Conservation (phyloP, 2,113 vertebrate genomes). For the Notechis scutatus region DNA sequence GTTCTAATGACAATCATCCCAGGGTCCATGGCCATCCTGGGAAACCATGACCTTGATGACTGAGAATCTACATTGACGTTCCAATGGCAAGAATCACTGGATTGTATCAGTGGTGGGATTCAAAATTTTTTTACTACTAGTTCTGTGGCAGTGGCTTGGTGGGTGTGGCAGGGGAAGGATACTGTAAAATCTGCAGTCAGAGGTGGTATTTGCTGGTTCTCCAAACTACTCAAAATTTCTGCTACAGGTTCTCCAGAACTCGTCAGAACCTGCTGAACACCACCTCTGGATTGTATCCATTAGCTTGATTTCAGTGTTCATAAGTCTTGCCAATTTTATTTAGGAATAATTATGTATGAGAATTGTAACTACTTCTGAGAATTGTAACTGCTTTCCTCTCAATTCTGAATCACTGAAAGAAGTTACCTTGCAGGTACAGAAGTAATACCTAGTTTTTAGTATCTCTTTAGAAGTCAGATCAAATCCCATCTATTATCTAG, state of each 20-base stretch:
- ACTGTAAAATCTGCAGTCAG: too few species aligned
- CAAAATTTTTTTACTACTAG: too few species aligned
- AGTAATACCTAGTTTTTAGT: background rate
- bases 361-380: background rate
- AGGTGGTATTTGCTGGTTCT: too few species aligned
- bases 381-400: background rate
- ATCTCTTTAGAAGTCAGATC: background rate
- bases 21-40: too few species aligned
- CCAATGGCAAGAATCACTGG: background rate
- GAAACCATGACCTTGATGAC: too few species aligned
- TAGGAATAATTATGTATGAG: background rate
- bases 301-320: background rate
- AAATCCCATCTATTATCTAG: background rate
- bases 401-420: background rate
- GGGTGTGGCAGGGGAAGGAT: too few species aligned
- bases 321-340: background rate
- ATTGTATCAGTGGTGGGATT: too few species aligned
- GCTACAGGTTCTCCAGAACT: too few species aligned
- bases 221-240: too few species aligned
- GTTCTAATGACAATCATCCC: background rate
- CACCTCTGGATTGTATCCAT: background rate
- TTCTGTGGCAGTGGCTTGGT: too few species aligned
- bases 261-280: too few species aligned
- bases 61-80: too few species aligned
- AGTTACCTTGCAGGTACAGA: background rate